Evolutionary conservation across 2,888 invertebrate genomes (phyloP), one percentile per base, ranked within the genome.

Genomic region (Cotesia congregata): DNA sequence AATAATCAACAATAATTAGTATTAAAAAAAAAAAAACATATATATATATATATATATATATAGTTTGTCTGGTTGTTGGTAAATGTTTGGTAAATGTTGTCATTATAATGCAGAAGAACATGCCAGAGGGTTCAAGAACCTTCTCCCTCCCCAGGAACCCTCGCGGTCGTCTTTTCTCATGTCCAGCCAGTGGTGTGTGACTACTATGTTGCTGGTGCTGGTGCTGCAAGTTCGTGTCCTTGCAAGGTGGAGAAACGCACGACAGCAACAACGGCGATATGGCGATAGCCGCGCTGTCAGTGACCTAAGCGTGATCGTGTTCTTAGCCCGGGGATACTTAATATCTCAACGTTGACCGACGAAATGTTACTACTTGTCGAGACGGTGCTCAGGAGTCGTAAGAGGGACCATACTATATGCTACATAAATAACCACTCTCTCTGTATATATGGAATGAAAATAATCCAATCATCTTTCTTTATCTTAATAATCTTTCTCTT

Each of bases 201-300:
- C 39, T 65, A 65, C 64, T 0, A 30, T 30, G 30, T 30, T 30
- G 30, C 30, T 30, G 30, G 30, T 30, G 30, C 30, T 64, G 17
- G 12, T 20, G 12, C 17, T 65, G 41, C 64, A 50, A 50, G 50
- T 50, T 7, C 64, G 84, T 86, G 87, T 86, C 86, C 87, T 87
- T 87, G 86, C 85, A 84, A 85, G 85, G 83, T 85, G 82, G 83
- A 84, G 82, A 80, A 72, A 74, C 69, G 77, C 77, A 74, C 74
- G 60, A 20, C 72, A 61, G 38, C 72, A 20, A 64, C 65, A 38
- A 65, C 65, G 38, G 9, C 65, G 65, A 65, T 38, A 65, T 65
- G 65, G 38, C 30, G 30, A 72, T 72, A 61, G 65, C 75, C 72
- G 70, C 78, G 70, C 78, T 79, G 80, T 78, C 81, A 79, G 73